Base-by-base conservation (phyloP, 2,797 vertebrate genomes). In the Rhinogobio ventralis region DNA sequence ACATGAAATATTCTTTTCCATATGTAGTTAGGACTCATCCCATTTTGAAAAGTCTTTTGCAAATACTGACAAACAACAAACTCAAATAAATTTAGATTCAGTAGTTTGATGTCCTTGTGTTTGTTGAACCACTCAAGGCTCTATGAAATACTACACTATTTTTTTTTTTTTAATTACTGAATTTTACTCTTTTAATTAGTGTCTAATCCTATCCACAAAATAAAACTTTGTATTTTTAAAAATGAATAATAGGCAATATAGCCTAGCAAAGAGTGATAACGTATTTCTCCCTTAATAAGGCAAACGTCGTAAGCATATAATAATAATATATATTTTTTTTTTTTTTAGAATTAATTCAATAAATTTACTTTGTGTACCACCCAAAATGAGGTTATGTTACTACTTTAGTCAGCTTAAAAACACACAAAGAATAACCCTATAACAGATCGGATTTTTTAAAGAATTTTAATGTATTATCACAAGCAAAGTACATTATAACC, bases 391-490 rank as follows among this genome's bases (percentile, higher is more conserved):
- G 33, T 11, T 46, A 25, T n/a, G 19, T 11, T 1, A 6, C 7
- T 45, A 73, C 33, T 39, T 28, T 45, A 64, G 14, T 15, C 14
- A 17, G n/a, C 0, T n/a, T 45, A 57, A n/a, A 72, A 11, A 73
- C 28, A 75, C 81, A 25, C 23, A 74, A 57, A 30, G 3, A 57
- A 30, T 13, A 5, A 19, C 14, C 28, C 60, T 73, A 49, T 5
- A 82, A 39, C 13, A 62, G 20, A 36, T 28, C 33, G 42, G 33
- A 9, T 1, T 19, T 76, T 76, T 67, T 2, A 8, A 42, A n/a
- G 11, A 9, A 53, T 20, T 76, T 76, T 76, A 76, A 83, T 83
- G 42, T 66, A 42, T 14, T 36, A 53, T 73, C 71, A 46, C 68
- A 82, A 74, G 14, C 28, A 62, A 75, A 64, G n/a, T 46, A 73